These are phyloP conservation scores for Sarcophaga bullata DNA, from an alignment of 1,140 invertebrate genomes.

Conservation along the genomic window DNA sequence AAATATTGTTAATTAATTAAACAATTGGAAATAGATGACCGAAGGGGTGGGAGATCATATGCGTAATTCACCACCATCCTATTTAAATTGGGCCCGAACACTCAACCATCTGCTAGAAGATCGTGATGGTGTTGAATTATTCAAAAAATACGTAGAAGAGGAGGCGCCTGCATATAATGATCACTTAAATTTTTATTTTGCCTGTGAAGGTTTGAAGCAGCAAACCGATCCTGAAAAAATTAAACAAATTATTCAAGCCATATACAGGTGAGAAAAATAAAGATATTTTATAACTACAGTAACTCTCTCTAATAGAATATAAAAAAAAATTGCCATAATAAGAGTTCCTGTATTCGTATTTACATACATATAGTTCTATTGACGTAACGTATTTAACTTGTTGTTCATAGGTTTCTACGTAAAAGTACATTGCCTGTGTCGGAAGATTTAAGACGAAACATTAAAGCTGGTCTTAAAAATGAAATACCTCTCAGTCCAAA, in stretches of 20 bases:
- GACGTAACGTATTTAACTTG: slow-evolving; percentile 31
- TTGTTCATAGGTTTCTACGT: slow-evolving; percentile 76
- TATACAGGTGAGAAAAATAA: slow-evolving; percentile 73
- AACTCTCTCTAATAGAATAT: background rate
- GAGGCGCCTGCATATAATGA: slow-evolving; percentile 82
- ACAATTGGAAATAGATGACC: slow-evolving; percentile 56
- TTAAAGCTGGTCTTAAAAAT: slow-evolving; percentile 75
- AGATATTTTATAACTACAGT: background rate
- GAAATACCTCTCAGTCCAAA: slow-evolving; percentile 69
- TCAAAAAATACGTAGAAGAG: slow-evolving; percentile 82
- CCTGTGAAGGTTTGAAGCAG: slow-evolving; percentile 88
- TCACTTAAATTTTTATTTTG: slow-evolving; percentile 90
- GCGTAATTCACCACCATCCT: slow-evolving; percentile 76
- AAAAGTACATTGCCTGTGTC: slow-evolving; percentile 84
- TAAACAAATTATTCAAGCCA: slow-evolving; percentile 81
- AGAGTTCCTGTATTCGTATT: no score
- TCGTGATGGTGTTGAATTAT: slow-evolving; percentile 85
- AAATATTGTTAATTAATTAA: no score
- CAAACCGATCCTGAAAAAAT: slow-evolving; percentile 78
- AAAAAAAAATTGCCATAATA: no score
- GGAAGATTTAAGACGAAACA: slow-evolving; percentile 78
- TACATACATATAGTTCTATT: no score
- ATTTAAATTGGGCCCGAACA: slow-evolving; percentile 86
- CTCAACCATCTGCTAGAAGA: slow-evolving; percentile 84
- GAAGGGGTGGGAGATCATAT: slow-evolving; percentile 67